Base-by-base conservation (phyloP, 2,888 invertebrate species). In the Cheilosia impressa region DNA sequence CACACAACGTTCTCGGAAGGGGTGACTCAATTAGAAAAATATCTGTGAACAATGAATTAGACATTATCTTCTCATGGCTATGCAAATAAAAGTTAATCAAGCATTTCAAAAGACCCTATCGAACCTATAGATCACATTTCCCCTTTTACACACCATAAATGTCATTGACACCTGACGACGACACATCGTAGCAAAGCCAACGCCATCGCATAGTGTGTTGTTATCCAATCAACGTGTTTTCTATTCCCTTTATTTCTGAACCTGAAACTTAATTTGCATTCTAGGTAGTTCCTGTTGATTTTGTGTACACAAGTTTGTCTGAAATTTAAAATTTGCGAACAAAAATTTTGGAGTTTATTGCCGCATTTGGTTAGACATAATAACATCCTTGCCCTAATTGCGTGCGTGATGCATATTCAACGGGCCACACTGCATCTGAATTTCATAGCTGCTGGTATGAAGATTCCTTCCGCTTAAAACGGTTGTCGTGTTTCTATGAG, bases 341-440 rank as follows among this genome's bases (percentile, higher is more conserved):
- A 43, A 2, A 43, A 2, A 6, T n/a, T 15, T 45, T 45, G 2
- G 2, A 45, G 7, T 45, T 45, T 45, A 45, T 45, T 45, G 7
- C 45, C 17, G 17, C 45, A 45, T 45, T 15, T 0, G 17, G 45
- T 38, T 13, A 3, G 13, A 2, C 31, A 9, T 9, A 22, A 31
- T 7, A 9, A 31, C n/a, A 45, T 45, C 45, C n/a, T 45, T 45
- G n/a, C 45, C 45, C 17, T 45, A 45, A 45, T 45, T 45, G 45
- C n/a, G 45, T 45, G 45, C 45, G 45, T 45, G 38, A 38, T 38
- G 45, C 17, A 17, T 45, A 45, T 45, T 45, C 45, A 45, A 45
- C n/a, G 5, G 45, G 45, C 45, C 17, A 15, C 45, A 45, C 15
- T 45, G 45, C 45, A 45, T 2, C 5, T n/a, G 17, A 45, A 45